phyloP scores from a whole-genome alignment of 64 coral and sea anemone genomes.

The Pocillopora verrucosa region DNA sequence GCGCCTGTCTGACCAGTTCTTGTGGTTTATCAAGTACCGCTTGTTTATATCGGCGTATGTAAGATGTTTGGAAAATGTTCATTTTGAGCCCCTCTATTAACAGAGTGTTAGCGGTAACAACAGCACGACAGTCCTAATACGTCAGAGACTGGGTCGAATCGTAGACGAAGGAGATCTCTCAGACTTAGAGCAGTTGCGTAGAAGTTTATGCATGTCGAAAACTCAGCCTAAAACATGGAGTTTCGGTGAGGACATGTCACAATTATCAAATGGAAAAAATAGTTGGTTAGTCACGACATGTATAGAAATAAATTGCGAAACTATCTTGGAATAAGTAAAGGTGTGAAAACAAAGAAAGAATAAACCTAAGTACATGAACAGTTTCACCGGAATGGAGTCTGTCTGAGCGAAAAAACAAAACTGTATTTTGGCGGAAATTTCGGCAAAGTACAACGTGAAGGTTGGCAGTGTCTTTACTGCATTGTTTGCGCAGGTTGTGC shows the following conservation, averaged over 20 bases:
- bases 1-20: neutral
- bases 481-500: slow-evolving; percentile 70
- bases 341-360: no score
- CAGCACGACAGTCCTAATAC: neutral
- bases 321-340: no score
- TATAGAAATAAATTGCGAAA: no score
- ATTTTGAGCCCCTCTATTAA: neutral
- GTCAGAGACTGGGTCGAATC: neutral
- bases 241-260: no score
- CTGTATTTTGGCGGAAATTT: slow-evolving; percentile 60
- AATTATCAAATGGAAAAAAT: no score
- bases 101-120: neutral
- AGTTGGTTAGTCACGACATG: no score
- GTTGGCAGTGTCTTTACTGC: slow-evolving; percentile 71
- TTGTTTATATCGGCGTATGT: neutral
- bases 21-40: neutral
- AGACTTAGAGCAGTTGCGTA: no score
- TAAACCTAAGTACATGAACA: no score
- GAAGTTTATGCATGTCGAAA: no score
- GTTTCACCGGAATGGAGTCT: no score
- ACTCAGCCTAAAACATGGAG: no score
- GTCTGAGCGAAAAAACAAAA: neutral
- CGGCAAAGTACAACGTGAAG: slow-evolving; percentile 75
- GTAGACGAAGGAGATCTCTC: no score
- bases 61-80: neutral